Evolutionary conservation across 2,797 vertebrate species (phyloP), one percentile per base, ranked within the genome.

Genomic region (Galago senegalensis): DNA sequence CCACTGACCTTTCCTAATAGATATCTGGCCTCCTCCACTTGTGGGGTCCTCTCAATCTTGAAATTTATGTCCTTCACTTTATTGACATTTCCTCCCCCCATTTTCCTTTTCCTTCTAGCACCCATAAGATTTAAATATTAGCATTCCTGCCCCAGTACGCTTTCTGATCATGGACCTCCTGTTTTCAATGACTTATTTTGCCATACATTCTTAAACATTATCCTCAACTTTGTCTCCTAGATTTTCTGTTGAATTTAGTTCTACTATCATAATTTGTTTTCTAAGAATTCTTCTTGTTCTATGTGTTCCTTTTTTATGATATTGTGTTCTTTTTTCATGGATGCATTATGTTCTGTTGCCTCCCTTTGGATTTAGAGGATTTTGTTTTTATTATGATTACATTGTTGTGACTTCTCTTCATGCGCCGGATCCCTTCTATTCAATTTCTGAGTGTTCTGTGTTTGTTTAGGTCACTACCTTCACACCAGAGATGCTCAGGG

Each of bases 281-380:
- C 18, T 20, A 34, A 40, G 91, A 79, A 13, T 40, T 46, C 73
- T 72, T 94, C 58, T 93, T 75, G n/a, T 76, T 69, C 79, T 25
- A 34, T 43, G 17, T 23, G 80, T 63, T 91, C 67, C n/a, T 79
- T 73, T 75, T 88, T 53, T 43, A 92, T 18, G 10, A n/a, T 46
- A 17, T 60, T 14, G 0, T 67, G 60, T 67, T 93, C 85, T 69
- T 91, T 67, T 72, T 43, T 56, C 56, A 13, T 21, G 73, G 46
- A 49, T 56, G 25, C 37, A 0, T 58, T 95, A 23, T 16, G 61
- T 65, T 60, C 40, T 90, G 7, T 75, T 73, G 14, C 20, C n/a
- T 80, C 46, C 69, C 61, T 75, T 73, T 89, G 16, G 34, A 72
- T 56, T 29, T 25, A 27, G 61, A 87, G n/a, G 1, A 7, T 7